phyloP scores from a whole-genome alignment of 2,797 vertebrate genomes.

The Helarctos malayanus region DNA sequence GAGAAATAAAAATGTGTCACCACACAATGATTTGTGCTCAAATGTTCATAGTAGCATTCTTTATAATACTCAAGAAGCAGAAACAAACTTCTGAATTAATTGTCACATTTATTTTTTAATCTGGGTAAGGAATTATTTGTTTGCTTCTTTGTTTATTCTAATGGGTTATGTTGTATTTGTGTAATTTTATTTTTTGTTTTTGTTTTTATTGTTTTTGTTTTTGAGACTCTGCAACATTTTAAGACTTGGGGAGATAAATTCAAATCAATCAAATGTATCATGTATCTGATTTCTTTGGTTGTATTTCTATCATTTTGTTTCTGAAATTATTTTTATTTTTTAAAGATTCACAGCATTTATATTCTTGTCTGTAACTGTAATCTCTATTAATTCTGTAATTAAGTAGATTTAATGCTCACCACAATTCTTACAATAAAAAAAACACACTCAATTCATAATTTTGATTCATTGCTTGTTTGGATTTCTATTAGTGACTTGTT shows the following conservation, averaged over 20 bases:
- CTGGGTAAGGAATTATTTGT: not conserved
- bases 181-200: not conserved
- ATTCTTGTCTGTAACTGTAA: not conserved
- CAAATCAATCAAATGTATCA: not conserved
- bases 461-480: not conserved
- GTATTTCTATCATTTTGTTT: not conserved
- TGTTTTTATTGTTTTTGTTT: not conserved
- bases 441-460: not conserved
- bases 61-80: not conserved
- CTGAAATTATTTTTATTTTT: not conserved
- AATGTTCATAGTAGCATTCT: not conserved
- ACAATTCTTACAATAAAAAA: not conserved
- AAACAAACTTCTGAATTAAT: not conserved
- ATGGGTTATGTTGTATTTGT: not conserved
- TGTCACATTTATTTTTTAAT: not conserved
- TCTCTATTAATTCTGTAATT: not conserved
- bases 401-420: not conserved
- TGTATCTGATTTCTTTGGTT: not conserved
- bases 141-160: not conserved
- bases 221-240: not conserved
- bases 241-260: not conserved
- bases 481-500: not conserved
- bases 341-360: not conserved
- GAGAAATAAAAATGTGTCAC: not conserved
- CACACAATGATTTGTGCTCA: not conserved